These are phyloP conservation scores for Sebastes trivittatus DNA, from an alignment of 2,797 vertebrate species.

Conservation along the genomic window DNA sequence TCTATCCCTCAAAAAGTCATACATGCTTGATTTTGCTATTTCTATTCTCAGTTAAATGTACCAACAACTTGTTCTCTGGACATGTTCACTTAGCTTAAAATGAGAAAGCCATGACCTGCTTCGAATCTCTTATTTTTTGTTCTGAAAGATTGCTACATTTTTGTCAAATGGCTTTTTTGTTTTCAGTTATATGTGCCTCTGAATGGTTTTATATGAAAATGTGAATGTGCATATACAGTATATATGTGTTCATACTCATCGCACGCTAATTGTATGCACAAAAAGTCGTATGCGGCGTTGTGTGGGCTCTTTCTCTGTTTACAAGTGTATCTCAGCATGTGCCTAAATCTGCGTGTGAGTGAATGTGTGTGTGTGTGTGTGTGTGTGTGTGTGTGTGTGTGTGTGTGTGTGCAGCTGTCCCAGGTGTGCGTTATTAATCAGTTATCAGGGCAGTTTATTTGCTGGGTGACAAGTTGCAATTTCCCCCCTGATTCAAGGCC, in stretches of 20 bases:
- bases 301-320: conserved; percentile 27
- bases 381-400: neutral
- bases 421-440: conserved; percentile 99
- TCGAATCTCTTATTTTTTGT: neutral
- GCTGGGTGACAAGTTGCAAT: conserved; percentile 99
- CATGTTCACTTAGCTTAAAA: neutral
- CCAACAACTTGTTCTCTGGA: neutral
- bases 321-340: conserved; percentile 45
- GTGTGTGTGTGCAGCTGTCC: conserved; percentile 88
- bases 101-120: neutral
- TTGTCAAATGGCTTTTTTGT: neutral
- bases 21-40: neutral
- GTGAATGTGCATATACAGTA: neutral
- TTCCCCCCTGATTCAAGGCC: conserved; percentile 94
- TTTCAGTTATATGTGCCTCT: neutral
- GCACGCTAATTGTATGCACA: neutral
- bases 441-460: conserved; percentile 98
- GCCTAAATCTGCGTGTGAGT: conserved; percentile 30
- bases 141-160: neutral
- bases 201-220: neutral
- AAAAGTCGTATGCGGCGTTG: neutral
- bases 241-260: neutral
- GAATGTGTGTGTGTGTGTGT: neutral
- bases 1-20: neutral
- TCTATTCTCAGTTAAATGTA: neutral